Percentiles rank a stretch among this genome's conserved stretches.
Conservation (phyloP, 2,113 vertebrate genomes). For the Petroica traversi region DNA sequence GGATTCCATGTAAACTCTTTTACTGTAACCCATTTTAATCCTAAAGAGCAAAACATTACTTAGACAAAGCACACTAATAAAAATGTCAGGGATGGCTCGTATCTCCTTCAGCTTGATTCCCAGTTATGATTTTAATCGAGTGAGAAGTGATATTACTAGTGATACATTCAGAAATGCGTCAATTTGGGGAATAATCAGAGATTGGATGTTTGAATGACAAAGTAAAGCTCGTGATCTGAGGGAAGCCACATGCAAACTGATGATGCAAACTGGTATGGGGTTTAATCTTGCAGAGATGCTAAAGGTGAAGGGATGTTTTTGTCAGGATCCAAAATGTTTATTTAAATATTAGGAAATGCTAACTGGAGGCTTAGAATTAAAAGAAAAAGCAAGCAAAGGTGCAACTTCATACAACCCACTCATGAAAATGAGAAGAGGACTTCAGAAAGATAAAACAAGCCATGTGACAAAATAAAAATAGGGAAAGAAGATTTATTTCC, state of each 20-base stretch:
- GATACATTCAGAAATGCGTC: background rate
- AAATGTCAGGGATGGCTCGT: background rate
- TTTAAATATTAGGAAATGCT: background rate
- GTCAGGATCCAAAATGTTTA: background rate
- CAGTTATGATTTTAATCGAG: background rate
- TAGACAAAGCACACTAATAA: background rate
- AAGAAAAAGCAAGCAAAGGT: background rate
- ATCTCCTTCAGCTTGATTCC: background rate
- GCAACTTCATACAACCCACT: background rate
- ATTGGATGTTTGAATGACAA: background rate
- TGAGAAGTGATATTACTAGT: background rate
- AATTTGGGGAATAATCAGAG: background rate
- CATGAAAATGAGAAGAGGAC: background rate
- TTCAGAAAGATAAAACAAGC: background rate
- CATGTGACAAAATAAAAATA: background rate
- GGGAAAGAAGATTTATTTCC: background rate
- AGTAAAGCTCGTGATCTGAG: background rate
- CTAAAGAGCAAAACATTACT: background rate
- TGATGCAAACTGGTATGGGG: rapidly evolving
- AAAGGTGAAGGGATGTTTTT: background rate
- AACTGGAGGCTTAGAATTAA: background rate
- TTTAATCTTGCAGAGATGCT: background rate
- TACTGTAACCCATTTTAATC: background rate
- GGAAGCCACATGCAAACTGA: background rate
- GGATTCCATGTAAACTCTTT: background rate